These are phyloP conservation scores for Thalassoma bifasciatum DNA, from an alignment of 2,113 vertebrate genomes.

Conservation along the genomic window DNA sequence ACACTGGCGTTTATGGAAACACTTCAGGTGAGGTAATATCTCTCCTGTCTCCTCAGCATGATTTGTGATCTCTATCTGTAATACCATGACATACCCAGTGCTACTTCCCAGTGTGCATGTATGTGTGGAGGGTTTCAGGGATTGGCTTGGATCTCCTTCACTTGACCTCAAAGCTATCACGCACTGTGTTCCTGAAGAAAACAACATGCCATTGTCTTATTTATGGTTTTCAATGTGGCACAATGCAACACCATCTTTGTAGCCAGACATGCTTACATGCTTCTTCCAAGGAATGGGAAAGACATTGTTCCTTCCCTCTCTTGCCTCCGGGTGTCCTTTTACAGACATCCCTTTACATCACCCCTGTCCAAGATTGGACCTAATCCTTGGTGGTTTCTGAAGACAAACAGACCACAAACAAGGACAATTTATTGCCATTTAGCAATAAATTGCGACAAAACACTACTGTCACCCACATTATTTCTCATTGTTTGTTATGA, in stretches of 20 bases:
- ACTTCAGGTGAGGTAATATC: constrained; percentile 78
- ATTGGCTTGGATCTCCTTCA: constrained; percentile 69
- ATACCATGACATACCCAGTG: constrained; percentile 43
- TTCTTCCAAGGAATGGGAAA: constrained; percentile 66
- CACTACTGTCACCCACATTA: too few species aligned
- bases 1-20: constrained; percentile 77
- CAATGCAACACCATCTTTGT: constrained; percentile 58
- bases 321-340: constrained; percentile 62
- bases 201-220: constrained; percentile 78
- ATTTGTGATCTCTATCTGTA: constrained; percentile 72
- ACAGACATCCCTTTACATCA: constrained; percentile 29
- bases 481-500: too few species aligned
- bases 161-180: constrained; percentile 67
- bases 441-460: too few species aligned
- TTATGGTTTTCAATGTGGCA: constrained; percentile 69
- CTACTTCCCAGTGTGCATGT: constrained; percentile 44
- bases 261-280: constrained; percentile 27
- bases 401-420: background rate
- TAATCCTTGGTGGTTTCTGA: constrained; percentile 54
- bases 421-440: too few species aligned
- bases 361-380: constrained; percentile 61
- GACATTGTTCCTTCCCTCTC: constrained; percentile 22
- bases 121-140: constrained; percentile 42
- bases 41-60: constrained; percentile 71
- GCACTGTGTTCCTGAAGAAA: constrained; percentile 64